Conservation (phyloP, 2,113 vertebrate genomes). For the Phasianus colchicus region DNA sequence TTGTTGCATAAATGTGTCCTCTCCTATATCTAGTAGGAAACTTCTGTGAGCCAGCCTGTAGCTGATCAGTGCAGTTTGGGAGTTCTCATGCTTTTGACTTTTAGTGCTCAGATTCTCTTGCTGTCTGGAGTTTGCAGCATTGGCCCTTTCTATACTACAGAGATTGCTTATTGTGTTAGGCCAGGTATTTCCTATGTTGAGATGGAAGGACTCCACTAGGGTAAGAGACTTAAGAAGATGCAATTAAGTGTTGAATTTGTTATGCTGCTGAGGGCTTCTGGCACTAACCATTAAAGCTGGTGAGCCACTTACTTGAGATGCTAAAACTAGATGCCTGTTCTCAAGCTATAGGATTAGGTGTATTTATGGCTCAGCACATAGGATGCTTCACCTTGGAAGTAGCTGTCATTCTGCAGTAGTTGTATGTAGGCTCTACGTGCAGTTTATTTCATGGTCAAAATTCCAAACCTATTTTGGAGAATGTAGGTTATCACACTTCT, state of each 20-base stretch:
- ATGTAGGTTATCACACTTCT: not conserved
- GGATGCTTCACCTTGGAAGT: not conserved
- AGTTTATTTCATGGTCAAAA: not conserved
- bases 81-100: not conserved
- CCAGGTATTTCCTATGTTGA: no score
- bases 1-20: not conserved
- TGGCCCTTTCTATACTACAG: not conserved
- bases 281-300: not conserved
- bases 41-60: not conserved
- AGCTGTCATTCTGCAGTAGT: not conserved
- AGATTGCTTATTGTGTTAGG: not conserved
- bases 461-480: not conserved
- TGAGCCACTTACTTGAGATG: not conserved
- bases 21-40: not conserved
- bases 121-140: not conserved
- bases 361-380: not conserved
- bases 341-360: not conserved
- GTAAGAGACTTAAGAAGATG: not conserved
- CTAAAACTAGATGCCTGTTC: not conserved
- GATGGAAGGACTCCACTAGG: not conserved
- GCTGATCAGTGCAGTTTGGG: not conserved
- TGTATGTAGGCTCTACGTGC: not conserved
- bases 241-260: not conserved
- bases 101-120: not conserved
- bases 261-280: not conserved